Evolutionary conservation across 2,113 vertebrate species (phyloP).

Genomic region (Oreochromis aureus): DNA sequence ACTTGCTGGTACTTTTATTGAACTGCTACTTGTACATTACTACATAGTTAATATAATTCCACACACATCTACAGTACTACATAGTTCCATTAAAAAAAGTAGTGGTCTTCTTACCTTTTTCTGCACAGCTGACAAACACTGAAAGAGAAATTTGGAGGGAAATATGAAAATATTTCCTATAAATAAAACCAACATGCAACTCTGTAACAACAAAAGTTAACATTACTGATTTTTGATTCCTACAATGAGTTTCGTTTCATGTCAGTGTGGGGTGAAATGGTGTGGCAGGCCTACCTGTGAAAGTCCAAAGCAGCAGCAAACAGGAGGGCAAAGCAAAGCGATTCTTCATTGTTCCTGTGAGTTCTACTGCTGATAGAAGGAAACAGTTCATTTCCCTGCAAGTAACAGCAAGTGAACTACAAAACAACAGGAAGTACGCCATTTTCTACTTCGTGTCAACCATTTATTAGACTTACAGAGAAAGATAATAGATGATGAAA

Average conservation of each 20-base stretch:
- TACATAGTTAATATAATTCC: too few relatives aligned
- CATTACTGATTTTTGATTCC: too few relatives aligned
- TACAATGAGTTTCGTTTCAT: rapidly evolving
- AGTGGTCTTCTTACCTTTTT: too few relatives aligned
- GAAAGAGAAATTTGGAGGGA: too few relatives aligned
- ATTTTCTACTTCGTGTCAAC: constrained; percentile 39
- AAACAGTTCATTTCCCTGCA: background rate
- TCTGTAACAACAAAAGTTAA: background rate
- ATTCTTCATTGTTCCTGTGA: constrained; percentile 3
- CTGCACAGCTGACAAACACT: too few relatives aligned
- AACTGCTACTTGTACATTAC: too few relatives aligned
- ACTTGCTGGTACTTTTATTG: too few relatives aligned
- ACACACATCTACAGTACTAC: too few relatives aligned
- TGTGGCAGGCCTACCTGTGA: constrained; percentile 23
- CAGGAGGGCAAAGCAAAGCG: background rate
- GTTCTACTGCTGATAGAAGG: background rate
- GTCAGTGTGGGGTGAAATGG: rapidly evolving
- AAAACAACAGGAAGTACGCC: constrained; percentile 20
- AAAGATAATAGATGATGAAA: background rate
- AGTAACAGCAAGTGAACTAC: background rate
- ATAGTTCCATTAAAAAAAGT: too few relatives aligned
- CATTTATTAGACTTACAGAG: constrained; percentile 23
- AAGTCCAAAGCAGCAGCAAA: constrained; percentile 28
- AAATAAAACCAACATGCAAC: background rate
- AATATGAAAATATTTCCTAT: too few relatives aligned